Percentiles rank a stretch among this genome's conserved stretches.
These are phyloP conservation scores for Fregata magnificens DNA, from an alignment of 2,113 vertebrate genomes.

Conservation along the genomic window DNA sequence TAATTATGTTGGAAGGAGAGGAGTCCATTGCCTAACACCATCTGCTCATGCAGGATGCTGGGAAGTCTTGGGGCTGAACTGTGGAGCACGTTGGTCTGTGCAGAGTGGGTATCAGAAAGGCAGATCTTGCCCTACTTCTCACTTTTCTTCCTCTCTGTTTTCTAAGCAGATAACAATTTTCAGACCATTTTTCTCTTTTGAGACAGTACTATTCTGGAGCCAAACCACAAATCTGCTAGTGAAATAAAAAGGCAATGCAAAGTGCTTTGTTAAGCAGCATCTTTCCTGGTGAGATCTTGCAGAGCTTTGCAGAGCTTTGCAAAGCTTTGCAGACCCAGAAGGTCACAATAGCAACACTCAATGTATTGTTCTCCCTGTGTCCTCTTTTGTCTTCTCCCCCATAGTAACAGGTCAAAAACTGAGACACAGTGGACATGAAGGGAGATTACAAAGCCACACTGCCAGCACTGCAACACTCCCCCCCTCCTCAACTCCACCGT, in stretches of 20 bases:
- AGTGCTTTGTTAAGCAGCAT: not conserved
- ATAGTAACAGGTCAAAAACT: not conserved
- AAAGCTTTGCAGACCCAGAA: not conserved
- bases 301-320: not conserved
- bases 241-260: not conserved
- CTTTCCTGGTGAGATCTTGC: not conserved
- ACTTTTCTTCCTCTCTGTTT: not conserved
- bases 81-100: not conserved
- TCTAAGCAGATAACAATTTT: not conserved
- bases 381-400: not conserved
- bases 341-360: not conserved
- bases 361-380: rapidly evolving
- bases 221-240: not conserved
- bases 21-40: not conserved
- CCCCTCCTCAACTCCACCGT: not conserved
- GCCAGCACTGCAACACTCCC: not conserved
- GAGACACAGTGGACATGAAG: not conserved
- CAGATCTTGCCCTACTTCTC: not conserved
- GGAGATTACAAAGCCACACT: not conserved
- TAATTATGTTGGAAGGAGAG: not conserved
- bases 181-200: not conserved
- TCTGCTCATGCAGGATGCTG: not conserved
- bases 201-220: not conserved
- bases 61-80: not conserved
- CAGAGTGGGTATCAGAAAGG: not conserved